These are phyloP conservation scores for Stichopus horrens DNA, from an alignment of 53 echinoderm and acorn worm species.

Conservation along the genomic window DNA sequence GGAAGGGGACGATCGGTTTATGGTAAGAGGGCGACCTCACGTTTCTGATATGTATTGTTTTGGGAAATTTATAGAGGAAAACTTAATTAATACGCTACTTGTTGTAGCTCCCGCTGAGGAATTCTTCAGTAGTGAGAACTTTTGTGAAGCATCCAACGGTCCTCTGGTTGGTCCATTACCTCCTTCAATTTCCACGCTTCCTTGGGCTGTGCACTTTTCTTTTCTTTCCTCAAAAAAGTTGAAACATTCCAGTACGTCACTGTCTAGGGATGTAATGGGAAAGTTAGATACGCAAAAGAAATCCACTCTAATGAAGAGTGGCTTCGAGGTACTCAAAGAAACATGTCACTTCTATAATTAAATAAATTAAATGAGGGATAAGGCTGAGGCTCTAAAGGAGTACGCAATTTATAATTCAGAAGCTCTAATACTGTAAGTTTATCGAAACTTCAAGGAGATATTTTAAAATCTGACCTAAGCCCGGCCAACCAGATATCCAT, in stretches of 20 bases:
- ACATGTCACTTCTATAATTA: background rate
- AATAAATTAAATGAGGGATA: background rate
- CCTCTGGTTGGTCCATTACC: background rate
- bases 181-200: background rate
- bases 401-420: too few species aligned
- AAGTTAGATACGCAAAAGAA: background rate
- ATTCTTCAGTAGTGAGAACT: background rate
- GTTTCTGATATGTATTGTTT: background rate
- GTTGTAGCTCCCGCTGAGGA: background rate
- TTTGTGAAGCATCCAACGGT: background rate
- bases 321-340: background rate
- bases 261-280: background rate
- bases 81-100: background rate
- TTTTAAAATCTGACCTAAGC: too few species aligned
- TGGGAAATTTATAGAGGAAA: background rate
- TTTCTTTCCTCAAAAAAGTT: background rate
- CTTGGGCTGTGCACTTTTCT: background rate
- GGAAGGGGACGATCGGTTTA: background rate
- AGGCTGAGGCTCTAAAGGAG: too few species aligned
- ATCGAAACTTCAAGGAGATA: too few species aligned
- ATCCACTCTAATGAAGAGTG: background rate
- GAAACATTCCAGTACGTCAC: background rate
- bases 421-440: too few species aligned
- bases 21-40: background rate
- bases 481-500: too few species aligned